These are phyloP conservation scores for Eupithecia centaureata DNA, from an alignment of 2,888 invertebrate genomes.

Conservation along the genomic window DNA sequence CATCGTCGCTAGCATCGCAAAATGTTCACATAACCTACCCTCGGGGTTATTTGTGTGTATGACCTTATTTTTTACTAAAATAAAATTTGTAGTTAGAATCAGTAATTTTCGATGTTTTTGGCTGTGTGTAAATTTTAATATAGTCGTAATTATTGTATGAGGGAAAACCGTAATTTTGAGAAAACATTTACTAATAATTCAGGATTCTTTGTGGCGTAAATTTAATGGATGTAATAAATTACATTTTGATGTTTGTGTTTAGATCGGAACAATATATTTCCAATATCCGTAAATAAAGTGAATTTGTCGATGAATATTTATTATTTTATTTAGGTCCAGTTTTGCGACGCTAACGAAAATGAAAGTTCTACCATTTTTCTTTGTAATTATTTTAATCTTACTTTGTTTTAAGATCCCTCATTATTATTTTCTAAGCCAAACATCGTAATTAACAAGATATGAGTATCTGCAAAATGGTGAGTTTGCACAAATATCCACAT, in stretches of 20 bases:
- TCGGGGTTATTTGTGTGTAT: constrained; percentile 68
- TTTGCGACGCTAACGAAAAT: constrained; percentile 74
- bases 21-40: constrained; percentile 83
- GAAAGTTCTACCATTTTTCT: constrained; percentile 77
- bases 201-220: constrained; percentile 68
- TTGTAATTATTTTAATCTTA: constrained; percentile 44
- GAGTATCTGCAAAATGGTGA: constrained; percentile 21
- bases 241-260: constrained; percentile 77
- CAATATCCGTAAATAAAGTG: constrained; percentile 79
- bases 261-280: constrained; percentile 75
- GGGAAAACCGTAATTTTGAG: constrained; percentile 77
- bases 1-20: constrained; percentile 82
- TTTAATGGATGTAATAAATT: constrained; percentile 60
- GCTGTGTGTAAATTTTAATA: constrained; percentile 82
- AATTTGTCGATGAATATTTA: constrained; percentile 70
- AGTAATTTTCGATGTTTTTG: constrained; percentile 81
- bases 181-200: constrained; percentile 71
- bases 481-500: constrained; percentile 55
- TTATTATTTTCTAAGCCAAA: neutral
- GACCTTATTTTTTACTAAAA: constrained; percentile 66
- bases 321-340: constrained; percentile 61
- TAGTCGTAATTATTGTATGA: constrained; percentile 63
- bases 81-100: constrained; percentile 73
- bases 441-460: neutral
- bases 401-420: constrained; percentile 13